Evolutionary conservation across 2,888 invertebrate genomes (phyloP).

Genomic region (Dione vanillae): DNA sequence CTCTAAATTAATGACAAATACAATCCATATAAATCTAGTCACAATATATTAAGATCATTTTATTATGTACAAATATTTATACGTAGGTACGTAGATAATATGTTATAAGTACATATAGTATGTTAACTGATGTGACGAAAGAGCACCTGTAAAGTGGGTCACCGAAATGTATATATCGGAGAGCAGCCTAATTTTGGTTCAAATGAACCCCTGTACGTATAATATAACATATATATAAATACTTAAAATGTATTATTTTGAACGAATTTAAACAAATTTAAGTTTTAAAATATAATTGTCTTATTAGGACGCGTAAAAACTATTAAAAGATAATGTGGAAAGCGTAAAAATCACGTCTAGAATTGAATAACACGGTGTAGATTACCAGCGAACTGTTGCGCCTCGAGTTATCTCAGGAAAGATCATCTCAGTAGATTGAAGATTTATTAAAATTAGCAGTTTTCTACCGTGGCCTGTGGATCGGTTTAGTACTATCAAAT

Average conservation of each 20-base stretch:
- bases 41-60: constrained; percentile 12
- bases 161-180: constrained; percentile 16
- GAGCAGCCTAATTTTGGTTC: constrained; percentile 17
- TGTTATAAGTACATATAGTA: background rate
- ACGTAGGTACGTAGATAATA: too few relatives aligned
- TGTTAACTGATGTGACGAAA: constrained; percentile 2
- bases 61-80: background rate
- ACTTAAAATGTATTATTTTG: background rate
- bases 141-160: constrained; percentile 24
- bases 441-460: constrained; percentile 60
- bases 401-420: constrained; percentile 53
- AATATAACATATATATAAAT: background rate
- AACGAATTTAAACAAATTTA: too few relatives aligned
- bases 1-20: constrained; percentile 26
- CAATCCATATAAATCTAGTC: constrained; percentile 20
- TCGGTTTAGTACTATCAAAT: constrained; percentile 49
- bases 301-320: too few relatives aligned
- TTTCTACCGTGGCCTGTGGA: constrained; percentile 49
- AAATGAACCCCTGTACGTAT: background rate
- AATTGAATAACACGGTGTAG: constrained; percentile 46
- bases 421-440: constrained; percentile 57
- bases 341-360: background rate
- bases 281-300: too few relatives aligned
- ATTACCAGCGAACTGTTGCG: constrained; percentile 76
- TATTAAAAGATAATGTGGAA: background rate